These are phyloP conservation scores for Boleophthalmus pectinirostris DNA, from an alignment of 2,113 vertebrate genomes.

Conservation along the genomic window DNA sequence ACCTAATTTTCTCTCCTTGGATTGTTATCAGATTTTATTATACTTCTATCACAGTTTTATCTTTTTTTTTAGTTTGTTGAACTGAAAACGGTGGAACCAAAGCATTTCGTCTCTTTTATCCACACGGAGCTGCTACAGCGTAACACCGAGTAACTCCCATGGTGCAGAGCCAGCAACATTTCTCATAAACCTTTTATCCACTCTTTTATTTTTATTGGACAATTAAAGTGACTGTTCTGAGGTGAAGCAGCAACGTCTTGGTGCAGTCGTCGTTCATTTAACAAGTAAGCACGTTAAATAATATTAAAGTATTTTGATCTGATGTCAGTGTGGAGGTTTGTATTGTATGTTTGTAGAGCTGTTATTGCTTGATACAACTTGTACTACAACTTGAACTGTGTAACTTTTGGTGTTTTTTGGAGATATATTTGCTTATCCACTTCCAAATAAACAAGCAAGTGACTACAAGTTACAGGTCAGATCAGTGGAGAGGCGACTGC, in stretches of 20 bases:
- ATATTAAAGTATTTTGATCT: neutral
- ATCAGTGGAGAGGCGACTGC: too few species aligned
- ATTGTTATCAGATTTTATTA: fast-evolving
- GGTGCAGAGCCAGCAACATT: neutral
- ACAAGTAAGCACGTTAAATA: neutral
- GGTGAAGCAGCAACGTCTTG: neutral
- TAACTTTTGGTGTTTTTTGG: too few species aligned
- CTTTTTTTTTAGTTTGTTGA: neutral
- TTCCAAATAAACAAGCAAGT: too few species aligned
- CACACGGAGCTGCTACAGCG: conserved; percentile 22
- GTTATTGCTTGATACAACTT: neutral
- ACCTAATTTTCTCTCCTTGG: neutral
- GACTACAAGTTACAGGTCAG: too few species aligned
- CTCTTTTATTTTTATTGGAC: neutral
- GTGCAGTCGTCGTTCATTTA: neutral
- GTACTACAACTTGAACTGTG: too few species aligned
- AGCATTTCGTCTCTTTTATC: neutral
- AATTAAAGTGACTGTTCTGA: neutral
- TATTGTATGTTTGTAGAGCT: neutral
- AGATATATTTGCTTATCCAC: too few species aligned
- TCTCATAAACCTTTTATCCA: neutral
- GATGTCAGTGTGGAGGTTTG: neutral
- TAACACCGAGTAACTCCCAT: conserved; percentile 25
- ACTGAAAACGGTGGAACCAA: conserved; percentile 48
- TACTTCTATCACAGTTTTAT: neutral